A percentile compares a stretch with the other conserved stretches of the same genome.
These are phyloP conservation scores for Semotilus atromaculatus DNA, from an alignment of 2,797 vertebrate species.

Conservation along the genomic window DNA sequence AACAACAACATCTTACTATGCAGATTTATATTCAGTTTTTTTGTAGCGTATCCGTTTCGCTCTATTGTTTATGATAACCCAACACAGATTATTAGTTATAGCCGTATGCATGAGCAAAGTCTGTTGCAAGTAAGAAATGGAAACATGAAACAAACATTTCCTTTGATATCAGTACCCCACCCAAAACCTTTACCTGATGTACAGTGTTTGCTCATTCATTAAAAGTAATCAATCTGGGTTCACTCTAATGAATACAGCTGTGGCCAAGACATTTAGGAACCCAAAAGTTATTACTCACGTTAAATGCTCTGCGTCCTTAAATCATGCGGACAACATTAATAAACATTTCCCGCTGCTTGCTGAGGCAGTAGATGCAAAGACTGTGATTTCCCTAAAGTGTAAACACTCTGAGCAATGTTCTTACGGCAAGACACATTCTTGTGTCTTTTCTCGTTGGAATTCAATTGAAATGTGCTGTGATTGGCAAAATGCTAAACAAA, in stretches of 20 bases:
- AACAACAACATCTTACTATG: background rate
- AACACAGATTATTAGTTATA: conserved; percentile 22
- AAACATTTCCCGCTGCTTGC: conserved; percentile 32
- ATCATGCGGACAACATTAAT: conserved; percentile 44
- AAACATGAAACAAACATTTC: conserved; percentile 13
- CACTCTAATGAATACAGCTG: conserved; percentile 43
- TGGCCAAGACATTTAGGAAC: conserved; percentile 21
- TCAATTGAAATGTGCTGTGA: background rate
- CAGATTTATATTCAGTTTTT: conserved; percentile 2
- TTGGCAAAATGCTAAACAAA: background rate
- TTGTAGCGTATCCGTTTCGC: background rate
- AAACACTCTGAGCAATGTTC: conserved; percentile 17
- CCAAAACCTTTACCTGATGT: conserved; percentile 20
- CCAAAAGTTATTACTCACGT: conserved; percentile 43
- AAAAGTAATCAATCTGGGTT: conserved; percentile 38
- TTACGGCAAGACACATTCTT: background rate
- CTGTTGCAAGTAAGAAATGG: conserved; percentile 9
- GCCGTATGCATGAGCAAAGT: background rate
- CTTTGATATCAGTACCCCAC: conserved; percentile 6
- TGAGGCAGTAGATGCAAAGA: conserved; percentile 7
- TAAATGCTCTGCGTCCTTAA: conserved; percentile 36
- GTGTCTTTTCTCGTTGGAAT: background rate
- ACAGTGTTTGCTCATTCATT: conserved; percentile 49
- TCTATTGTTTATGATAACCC: background rate
- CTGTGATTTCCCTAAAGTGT: conserved; percentile 42